Percentiles rank a stretch among this genome's conserved stretches.
These are phyloP conservation scores for Rana temporaria DNA, from an alignment of 2,113 vertebrate genomes.

Conservation along the genomic window DNA sequence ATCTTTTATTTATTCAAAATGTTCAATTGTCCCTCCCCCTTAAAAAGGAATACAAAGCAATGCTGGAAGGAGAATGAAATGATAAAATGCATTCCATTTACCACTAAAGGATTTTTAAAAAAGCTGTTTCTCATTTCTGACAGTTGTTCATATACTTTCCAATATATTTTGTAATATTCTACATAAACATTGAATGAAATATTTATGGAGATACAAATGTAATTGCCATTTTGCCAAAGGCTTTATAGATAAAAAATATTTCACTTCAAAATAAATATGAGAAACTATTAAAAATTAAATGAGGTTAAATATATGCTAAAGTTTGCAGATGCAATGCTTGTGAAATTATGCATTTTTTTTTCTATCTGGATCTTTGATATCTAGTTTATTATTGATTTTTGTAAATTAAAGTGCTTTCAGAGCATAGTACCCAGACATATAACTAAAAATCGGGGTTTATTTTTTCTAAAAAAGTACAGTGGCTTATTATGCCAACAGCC, in stretches of 20 bases:
- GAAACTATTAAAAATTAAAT: constrained; percentile 56
- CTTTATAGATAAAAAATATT: constrained; percentile 61
- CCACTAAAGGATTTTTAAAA: constrained; percentile 10
- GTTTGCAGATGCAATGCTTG: constrained; percentile 34
- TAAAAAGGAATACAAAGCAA: not conserved
- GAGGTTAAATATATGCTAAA: constrained; percentile 25
- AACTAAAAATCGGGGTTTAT: no score
- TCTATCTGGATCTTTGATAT: constrained; percentile 24
- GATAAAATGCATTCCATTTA: constrained; percentile 35
- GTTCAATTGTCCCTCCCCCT: not conserved
- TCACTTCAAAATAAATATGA: constrained; percentile 61
- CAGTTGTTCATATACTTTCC: constrained; percentile 55
- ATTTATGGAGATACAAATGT: constrained; percentile 65
- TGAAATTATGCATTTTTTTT: constrained; percentile 44
- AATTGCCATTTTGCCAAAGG: constrained; percentile 58
- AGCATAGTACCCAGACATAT: no score
- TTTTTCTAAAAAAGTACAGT: no score
- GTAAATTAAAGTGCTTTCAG: constrained; percentile 19
- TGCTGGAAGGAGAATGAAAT: not conserved
- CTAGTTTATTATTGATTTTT: constrained; percentile 58
- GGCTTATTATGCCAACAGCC: no score
- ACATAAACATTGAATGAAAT: constrained; percentile 67
- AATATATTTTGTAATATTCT: constrained; percentile 65
- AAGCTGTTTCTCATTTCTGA: constrained; percentile 52
- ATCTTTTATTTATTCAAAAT: not conserved